Conservation (phyloP, 2,113 vertebrate genomes). For the Platysternon megacephalum region DNA sequence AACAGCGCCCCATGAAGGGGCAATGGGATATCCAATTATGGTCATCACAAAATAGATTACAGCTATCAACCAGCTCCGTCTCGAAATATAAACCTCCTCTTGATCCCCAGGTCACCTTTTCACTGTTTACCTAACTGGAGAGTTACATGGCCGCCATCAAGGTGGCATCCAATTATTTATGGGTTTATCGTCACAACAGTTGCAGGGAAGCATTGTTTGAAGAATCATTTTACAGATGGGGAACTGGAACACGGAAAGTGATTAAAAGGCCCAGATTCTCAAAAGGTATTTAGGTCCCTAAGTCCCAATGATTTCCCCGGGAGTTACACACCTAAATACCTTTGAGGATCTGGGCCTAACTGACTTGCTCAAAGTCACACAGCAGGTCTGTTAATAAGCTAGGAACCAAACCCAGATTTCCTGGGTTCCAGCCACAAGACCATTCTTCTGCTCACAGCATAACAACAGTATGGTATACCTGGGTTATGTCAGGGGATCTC, state of each 20-base stretch:
- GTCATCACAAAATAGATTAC: background rate
- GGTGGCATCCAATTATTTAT: background rate
- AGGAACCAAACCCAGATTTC: background rate
- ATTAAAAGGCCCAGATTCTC: background rate
- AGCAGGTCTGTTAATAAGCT: background rate
- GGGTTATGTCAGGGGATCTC: background rate
- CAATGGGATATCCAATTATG: background rate
- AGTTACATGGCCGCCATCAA: background rate
- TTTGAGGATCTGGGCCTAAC: background rate
- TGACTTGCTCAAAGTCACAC: background rate
- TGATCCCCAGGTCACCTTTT: background rate
- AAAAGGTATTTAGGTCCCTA: background rate
- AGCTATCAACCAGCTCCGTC: background rate
- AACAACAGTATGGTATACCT: background rate
- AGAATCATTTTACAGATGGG: background rate
- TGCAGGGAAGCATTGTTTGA: background rate
- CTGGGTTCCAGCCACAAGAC: background rate
- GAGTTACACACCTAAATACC: background rate
- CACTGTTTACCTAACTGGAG: background rate
- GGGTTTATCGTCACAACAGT: background rate
- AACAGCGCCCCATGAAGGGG: background rate
- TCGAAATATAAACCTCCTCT: background rate
- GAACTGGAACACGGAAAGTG: background rate
- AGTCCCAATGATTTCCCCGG: background rate
- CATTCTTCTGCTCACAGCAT: background rate